Conservation (phyloP, 53 echinoderm and acorn worm genomes). For the Pentamera pediparva region DNA sequence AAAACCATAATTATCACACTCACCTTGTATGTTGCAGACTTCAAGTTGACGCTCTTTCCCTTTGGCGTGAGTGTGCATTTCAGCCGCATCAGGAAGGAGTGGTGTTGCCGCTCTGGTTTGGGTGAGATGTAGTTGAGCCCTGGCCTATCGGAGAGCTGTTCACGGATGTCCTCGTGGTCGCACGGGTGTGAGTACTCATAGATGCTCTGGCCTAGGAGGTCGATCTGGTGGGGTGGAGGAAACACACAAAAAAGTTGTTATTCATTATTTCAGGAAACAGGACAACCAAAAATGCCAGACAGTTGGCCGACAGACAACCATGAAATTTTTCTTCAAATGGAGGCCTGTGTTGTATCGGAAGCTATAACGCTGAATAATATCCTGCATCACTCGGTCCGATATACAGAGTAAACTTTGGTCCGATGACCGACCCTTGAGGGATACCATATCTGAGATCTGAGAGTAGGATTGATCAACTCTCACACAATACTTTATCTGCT, state of each 20-base stretch:
- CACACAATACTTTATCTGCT: no score
- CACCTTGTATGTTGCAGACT: constrained; percentile 92
- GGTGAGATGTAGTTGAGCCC: constrained; percentile 37
- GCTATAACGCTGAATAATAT: no score
- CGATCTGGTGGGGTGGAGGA: constrained; percentile 66
- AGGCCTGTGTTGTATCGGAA: no score
- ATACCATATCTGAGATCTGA: no score
- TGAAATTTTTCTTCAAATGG: no score
- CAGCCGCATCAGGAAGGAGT: constrained; percentile 75
- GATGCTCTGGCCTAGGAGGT: constrained; percentile 89
- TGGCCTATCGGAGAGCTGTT: constrained; percentile 81
- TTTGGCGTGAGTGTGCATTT: constrained; percentile 92
- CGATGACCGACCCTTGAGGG: no score
- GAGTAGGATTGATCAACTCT: no score
- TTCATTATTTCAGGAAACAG: no score
- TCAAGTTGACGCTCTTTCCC: constrained; percentile 92
- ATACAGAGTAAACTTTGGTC: no score
- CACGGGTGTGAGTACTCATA: constrained; percentile 98
- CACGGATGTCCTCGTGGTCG: constrained; percentile 93
- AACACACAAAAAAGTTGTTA: neutral
- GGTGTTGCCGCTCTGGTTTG: constrained; percentile 45
- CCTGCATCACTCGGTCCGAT: no score
- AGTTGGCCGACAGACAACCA: no score
- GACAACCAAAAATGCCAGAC: neutral
- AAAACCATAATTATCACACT: neutral